Evolutionary conservation across 2,113 vertebrate genomes (phyloP).

Genomic region (Sphyrna mokarran): DNA sequence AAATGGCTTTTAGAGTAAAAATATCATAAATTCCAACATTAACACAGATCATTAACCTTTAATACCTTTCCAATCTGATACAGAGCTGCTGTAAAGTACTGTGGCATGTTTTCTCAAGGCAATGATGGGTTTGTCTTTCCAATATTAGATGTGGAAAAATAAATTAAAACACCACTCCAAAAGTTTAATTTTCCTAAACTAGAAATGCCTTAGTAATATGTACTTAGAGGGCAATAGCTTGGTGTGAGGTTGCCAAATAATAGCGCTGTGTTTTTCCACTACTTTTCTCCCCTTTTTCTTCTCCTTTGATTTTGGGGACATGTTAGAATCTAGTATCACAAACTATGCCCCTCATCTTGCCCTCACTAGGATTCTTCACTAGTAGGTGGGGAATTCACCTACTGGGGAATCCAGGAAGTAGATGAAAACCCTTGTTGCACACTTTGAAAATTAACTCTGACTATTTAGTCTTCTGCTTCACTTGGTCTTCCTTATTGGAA

Average conservation of each 20-base stretch:
- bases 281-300: background rate
- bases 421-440: background rate
- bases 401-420: too few species aligned
- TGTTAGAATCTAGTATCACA: background rate
- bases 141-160: background rate
- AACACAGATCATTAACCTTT: background rate
- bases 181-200: background rate
- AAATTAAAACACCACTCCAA: background rate
- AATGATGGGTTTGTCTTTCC: background rate
- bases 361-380: background rate
- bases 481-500: background rate
- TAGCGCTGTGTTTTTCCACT: background rate
- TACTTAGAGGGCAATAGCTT: background rate
- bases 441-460: background rate
- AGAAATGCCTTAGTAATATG: background rate
- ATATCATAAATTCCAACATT: background rate
- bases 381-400: background rate
- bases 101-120: background rate
- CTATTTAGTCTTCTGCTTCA: background rate
- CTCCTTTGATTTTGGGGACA: background rate
- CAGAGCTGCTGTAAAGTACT: background rate
- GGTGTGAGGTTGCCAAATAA: background rate
- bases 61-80: background rate
- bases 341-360: background rate
- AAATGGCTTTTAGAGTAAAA: background rate